Conservation (phyloP, 2,113 vertebrate genomes). For the Zosterops borbonicus region DNA sequence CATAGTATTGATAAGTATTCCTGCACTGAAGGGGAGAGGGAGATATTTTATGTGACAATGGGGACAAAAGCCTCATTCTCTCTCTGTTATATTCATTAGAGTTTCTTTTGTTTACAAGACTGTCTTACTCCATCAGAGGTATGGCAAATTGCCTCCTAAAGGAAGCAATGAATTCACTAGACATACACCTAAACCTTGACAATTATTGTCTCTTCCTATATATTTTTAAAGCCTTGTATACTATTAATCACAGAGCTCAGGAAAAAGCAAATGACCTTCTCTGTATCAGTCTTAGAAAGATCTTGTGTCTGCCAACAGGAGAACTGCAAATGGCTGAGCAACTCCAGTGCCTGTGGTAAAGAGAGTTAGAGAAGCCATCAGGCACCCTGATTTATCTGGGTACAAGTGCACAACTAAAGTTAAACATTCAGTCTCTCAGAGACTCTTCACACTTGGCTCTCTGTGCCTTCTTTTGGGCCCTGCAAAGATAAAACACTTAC, state of each 20-base stretch:
- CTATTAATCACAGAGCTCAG: conserved; percentile 60
- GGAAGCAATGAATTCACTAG: conserved; percentile 71
- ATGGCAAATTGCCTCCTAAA: conserved; percentile 56
- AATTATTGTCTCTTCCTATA: conserved; percentile 56
- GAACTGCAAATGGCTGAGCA: neutral
- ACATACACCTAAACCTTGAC: conserved; percentile 62
- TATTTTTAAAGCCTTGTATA: conserved; percentile 53
- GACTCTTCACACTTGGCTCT: neutral
- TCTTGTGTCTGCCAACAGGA: neutral
- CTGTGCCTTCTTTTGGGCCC: neutral
- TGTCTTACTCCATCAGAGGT: conserved; percentile 30
- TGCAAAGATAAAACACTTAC: neutral
- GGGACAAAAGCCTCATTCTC: conserved; percentile 66
- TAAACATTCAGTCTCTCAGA: neutral
- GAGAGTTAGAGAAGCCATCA: neutral
- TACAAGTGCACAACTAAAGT: neutral
- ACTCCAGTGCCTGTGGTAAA: neutral
- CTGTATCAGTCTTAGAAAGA: conserved; percentile 45
- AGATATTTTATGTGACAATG: conserved; percentile 64
- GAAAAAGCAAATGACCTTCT: conserved; percentile 61
- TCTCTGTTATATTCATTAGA: conserved; percentile 60
- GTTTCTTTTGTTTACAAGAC: conserved; percentile 61
- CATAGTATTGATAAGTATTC: conserved; percentile 52
- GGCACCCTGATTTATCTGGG: neutral
- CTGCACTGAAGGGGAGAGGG: neutral